Conservation (phyloP, 2,888 invertebrate species). For the Allygus modestus region DNA sequence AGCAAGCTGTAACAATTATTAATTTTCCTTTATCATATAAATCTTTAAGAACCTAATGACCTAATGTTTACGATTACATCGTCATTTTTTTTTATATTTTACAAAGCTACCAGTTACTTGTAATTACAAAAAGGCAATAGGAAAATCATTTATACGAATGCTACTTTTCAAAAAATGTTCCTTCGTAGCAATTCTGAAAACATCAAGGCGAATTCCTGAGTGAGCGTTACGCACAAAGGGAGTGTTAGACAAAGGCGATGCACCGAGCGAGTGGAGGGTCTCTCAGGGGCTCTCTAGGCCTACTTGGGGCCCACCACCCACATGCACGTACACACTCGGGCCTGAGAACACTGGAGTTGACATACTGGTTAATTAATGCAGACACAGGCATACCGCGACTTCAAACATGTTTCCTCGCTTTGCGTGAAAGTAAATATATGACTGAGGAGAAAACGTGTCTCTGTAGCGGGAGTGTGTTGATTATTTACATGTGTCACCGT, state of each 20-base stretch:
- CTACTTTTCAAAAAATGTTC: no score
- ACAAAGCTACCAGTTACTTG: no score
- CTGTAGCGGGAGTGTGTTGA: no score
- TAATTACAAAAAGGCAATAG: no score
- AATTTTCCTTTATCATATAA: no score
- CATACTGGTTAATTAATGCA: not conserved
- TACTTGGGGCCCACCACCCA: not conserved
- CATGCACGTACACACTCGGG: not conserved
- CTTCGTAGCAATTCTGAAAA: not conserved
- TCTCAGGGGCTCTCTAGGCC: not conserved
- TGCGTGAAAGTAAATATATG: not conserved
- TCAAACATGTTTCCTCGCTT: not conserved
- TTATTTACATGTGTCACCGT: no score
- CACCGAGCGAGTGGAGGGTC: not conserved
- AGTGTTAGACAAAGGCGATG: conserved; percentile 11
- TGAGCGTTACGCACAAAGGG: conserved; percentile 23
- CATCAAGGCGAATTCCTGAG: not conserved
- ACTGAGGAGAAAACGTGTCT: no score
- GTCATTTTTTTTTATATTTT: no score
- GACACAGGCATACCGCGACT: not conserved
- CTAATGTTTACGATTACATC: no score
- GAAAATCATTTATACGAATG: no score
- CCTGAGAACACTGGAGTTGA: not conserved
- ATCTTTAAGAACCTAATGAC: no score
- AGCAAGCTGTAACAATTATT: no score